These are phyloP conservation scores for Malaclemys terrapin DNA, from an alignment of 2,113 vertebrate genomes.

Conservation along the genomic window DNA sequence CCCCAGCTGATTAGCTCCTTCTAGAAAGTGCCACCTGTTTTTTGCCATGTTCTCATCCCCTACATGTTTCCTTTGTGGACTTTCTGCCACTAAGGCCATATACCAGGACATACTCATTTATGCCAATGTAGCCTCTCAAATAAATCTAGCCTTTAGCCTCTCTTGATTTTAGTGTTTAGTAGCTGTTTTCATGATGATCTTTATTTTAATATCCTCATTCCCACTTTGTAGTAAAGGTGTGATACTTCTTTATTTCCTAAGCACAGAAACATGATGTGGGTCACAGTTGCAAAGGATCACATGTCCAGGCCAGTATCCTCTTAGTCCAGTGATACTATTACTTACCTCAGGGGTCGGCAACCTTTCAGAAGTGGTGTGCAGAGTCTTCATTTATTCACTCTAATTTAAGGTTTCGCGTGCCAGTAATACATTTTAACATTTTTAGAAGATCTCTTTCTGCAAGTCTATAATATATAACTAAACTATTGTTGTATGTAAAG, in stretches of 20 bases:
- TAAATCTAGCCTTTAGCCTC: neutral
- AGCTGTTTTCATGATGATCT: neutral
- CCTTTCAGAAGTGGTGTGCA: too few relatives aligned
- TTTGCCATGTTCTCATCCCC: neutral
- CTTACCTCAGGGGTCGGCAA: neutral
- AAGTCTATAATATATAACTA: too few relatives aligned
- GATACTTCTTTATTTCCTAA: neutral
- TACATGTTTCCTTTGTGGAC: neutral
- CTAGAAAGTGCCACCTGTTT: neutral
- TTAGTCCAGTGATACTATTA: neutral
- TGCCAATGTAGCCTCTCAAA: neutral
- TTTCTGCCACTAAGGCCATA: neutral
- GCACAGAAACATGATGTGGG: neutral
- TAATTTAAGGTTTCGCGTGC: too few relatives aligned
- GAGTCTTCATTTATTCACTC: too few relatives aligned
- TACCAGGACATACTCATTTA: neutral
- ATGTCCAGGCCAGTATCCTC: neutral
- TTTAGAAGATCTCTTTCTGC: too few relatives aligned
- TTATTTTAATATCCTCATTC: neutral
- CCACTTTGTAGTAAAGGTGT: neutral
- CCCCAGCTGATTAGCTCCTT: neutral
- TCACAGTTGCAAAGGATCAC: neutral
- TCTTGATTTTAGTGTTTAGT: neutral
- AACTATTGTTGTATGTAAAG: too few relatives aligned
- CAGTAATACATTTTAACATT: too few relatives aligned